Evolutionary conservation across 2,797 vertebrate species (phyloP), one percentile per base, ranked within the genome.

Genomic region (Nyctalus aviator): DNA sequence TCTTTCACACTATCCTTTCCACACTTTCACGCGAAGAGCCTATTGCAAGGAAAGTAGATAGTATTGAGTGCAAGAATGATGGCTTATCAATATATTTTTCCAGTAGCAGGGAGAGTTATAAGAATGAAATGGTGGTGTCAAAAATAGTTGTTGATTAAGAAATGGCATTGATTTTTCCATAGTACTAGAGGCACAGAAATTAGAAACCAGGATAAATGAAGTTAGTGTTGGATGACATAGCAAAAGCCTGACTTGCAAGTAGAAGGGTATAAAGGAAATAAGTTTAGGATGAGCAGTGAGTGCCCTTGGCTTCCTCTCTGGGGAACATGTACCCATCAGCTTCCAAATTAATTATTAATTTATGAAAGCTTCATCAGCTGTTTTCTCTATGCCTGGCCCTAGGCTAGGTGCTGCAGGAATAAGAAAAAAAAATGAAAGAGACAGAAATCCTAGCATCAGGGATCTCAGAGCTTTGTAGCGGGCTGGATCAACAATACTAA

Each of bases 131-230:
- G 37, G 13, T 35, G 21, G 79, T 89, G 32, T 87, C 86, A 90
- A 90, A 90, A 82, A 88, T 25, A 92, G 62, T 68, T 57, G 14
- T 37, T 77, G 78, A 93, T 90, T 81, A 89, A 94, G 91, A 94
- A 91, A 72, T 50, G 68, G 27, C 46, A 69, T 93, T 93, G 88
- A 84, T 94, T 93, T 93, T 59, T 46, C 57, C 64, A 4, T 18
- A n/a, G 44, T 20, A 14, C 41, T 32, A 71, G 79, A 84, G n/a
- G 44, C 72, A 71, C 44, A 82, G 93, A 92, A 84, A 94, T 84
- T 73, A 82, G 88, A 94, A 92, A 92, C 37, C 48, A 30, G 53
- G 41, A 64, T 55, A 64, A 89, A 87, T 69, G 48, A 94, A 86
- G 75, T 69, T 23, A 27, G 72, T n/a, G 48, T 73, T 73, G 20